Evolutionary conservation across 2,113 vertebrate genomes (phyloP).

Genomic region (Chamaea fasciata): DNA sequence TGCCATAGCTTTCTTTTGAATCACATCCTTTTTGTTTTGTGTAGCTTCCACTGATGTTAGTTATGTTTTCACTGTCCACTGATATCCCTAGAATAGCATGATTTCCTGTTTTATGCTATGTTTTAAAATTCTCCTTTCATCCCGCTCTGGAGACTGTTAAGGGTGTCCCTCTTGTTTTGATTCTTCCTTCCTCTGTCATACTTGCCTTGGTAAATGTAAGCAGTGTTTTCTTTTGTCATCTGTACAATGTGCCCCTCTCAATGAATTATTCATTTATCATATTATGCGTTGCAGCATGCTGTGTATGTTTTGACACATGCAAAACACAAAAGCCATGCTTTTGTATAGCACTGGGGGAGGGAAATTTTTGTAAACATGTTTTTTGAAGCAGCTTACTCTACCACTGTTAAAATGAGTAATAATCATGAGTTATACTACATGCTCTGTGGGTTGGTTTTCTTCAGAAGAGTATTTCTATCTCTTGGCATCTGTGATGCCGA

Average conservation of each 20-base stretch:
- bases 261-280: background rate
- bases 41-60: background rate
- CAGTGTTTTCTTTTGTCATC: background rate
- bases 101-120: background rate
- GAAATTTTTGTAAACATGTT: background rate
- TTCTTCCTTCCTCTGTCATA: background rate
- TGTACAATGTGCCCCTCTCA: background rate
- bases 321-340: background rate
- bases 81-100: background rate
- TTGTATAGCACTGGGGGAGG: background rate
- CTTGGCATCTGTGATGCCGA: background rate
- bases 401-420: slow-evolving; percentile 43
- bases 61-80: background rate
- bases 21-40: background rate
- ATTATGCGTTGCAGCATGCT: background rate
- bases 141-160: background rate
- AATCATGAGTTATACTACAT: slow-evolving; percentile 45
- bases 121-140: background rate
- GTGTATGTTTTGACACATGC: background rate
- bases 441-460: slow-evolving; percentile 42
- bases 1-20: background rate
- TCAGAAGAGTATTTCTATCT: slow-evolving; percentile 32
- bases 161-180: background rate
- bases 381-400: background rate
- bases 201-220: background rate